A percentile compares a stretch with the other conserved stretches of the same genome.
phyloP scores from a whole-genome alignment of 2,113 vertebrate species.

The Limnothrissa miodon region DNA sequence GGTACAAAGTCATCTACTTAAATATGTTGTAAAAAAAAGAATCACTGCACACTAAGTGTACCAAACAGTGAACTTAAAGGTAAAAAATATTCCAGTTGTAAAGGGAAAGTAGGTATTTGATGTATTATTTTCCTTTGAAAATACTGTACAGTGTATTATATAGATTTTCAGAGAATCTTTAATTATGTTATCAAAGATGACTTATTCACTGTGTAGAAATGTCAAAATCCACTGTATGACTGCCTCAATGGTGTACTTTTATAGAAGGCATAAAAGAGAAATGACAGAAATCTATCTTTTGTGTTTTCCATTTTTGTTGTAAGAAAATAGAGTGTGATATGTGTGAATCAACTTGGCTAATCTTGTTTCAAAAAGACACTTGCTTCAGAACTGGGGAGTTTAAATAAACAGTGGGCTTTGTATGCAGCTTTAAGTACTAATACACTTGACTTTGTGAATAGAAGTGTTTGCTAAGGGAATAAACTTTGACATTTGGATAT shows the following conservation, averaged over 20 bases:
- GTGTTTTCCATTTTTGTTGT: neutral
- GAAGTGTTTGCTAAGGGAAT: constrained; percentile 89
- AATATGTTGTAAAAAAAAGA: constrained; percentile 1
- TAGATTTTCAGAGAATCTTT: constrained; percentile 81
- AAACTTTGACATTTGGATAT: constrained; percentile 84
- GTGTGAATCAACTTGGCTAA: neutral
- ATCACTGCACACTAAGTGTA: constrained; percentile 23
- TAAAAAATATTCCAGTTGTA: constrained; percentile 72
- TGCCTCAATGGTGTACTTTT: constrained; percentile 93
- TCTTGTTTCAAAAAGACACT: constrained; percentile 9
- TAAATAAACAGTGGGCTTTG: constrained; percentile 42
- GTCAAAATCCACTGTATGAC: constrained; percentile 86
- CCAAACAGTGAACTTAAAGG: constrained; percentile 61
- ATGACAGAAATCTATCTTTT: constrained; percentile 69
- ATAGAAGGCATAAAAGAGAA: constrained; percentile 85
- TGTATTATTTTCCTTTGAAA: constrained; percentile 63
- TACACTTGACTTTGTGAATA: constrained; percentile 92
- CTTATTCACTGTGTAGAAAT: constrained; percentile 88
- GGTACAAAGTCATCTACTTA: neutral
- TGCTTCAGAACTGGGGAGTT: neutral
- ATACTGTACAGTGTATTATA: constrained; percentile 89
- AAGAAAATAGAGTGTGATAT: neutral
- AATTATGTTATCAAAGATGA: constrained; percentile 84
- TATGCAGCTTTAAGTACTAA: constrained; percentile 82
- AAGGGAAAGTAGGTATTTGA: constrained; percentile 72